Evolutionary conservation across 1,140 invertebrate genomes (phyloP).

Genomic region (Drosophila varians): DNA sequence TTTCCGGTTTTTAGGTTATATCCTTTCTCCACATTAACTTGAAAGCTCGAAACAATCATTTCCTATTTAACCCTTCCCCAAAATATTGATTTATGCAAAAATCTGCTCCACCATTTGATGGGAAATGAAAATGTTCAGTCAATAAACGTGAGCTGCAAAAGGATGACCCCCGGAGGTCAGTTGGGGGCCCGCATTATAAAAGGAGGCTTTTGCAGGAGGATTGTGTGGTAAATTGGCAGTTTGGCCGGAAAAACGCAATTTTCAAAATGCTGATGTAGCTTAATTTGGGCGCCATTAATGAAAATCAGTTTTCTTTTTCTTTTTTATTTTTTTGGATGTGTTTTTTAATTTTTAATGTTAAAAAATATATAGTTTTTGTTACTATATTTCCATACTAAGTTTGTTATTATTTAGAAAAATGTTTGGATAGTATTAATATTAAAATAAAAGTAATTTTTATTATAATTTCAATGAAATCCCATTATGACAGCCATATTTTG

Average conservation of each 20-base stretch:
- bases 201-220: background rate
- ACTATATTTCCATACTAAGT: too few relatives aligned
- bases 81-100: conserved; percentile 38
- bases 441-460: too few relatives aligned
- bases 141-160: conserved; percentile 40
- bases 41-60: conserved; percentile 13
- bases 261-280: conserved; percentile 12
- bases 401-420: too few relatives aligned
- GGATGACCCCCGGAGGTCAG: conserved; percentile 31
- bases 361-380: too few relatives aligned
- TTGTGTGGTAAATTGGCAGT: conserved; percentile 8
- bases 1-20: background rate
- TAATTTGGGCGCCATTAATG: conserved; percentile 11
- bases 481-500: background rate
- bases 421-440: too few relatives aligned
- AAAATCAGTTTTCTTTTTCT: conserved; percentile 2
- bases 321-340: too few relatives aligned
- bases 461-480: background rate
- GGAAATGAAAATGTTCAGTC: conserved; percentile 37
- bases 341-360: too few relatives aligned
- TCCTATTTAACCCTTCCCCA: conserved; percentile 2
- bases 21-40: conserved; percentile 3
- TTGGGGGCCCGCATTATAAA: conserved; percentile 13
- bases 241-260: conserved; percentile 23
- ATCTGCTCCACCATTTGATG: conserved; percentile 5